Conservation (phyloP, 2,797 vertebrate species). For the Cryptoblepharus egeriae region DNA sequence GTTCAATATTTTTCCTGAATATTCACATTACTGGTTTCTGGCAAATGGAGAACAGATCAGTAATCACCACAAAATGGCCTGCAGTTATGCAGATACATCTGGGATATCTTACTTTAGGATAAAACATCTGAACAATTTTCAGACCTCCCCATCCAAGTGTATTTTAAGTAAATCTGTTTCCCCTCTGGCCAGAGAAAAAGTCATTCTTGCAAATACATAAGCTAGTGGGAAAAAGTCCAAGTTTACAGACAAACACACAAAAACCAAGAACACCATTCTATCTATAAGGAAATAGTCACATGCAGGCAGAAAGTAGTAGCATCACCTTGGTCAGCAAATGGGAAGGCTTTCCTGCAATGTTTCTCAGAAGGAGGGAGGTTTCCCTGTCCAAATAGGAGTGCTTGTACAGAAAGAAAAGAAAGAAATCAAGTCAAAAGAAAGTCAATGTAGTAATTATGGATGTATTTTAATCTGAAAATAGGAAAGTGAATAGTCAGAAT, state of each 20-base stretch:
- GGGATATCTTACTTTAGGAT: neutral
- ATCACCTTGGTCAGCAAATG: conserved; percentile 99
- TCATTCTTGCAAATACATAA: conserved; percentile 39
- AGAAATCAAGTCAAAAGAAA: conserved; percentile 80
- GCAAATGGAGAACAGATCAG: conserved; percentile 5
- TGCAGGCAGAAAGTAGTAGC: conserved; percentile 77
- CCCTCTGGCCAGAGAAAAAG: conserved; percentile 39
- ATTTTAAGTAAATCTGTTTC: neutral
- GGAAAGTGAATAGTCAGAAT: neutral
- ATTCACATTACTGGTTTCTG: conserved; percentile 14
- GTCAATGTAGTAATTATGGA: conserved; percentile 79
- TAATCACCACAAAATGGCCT: neutral
- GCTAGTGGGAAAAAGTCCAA: conserved; percentile 41
- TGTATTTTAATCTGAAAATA: conserved; percentile 8
- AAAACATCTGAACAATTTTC: neutral
- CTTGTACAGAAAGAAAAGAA: conserved; percentile 86
- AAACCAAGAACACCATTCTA: conserved; percentile 61
- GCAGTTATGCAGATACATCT: neutral
- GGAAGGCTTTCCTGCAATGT: conserved; percentile 99
- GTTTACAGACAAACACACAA: conserved; percentile 33
- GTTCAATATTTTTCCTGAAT: conserved; percentile 16
- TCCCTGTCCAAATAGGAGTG: conserved; percentile 99
- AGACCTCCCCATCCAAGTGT: neutral
- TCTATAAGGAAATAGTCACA: conserved; percentile 73
- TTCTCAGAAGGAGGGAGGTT: conserved; percentile 99